Evolutionary conservation across 2,797 vertebrate genomes (phyloP).

Genomic region (Dryobates pubescens): DNA sequence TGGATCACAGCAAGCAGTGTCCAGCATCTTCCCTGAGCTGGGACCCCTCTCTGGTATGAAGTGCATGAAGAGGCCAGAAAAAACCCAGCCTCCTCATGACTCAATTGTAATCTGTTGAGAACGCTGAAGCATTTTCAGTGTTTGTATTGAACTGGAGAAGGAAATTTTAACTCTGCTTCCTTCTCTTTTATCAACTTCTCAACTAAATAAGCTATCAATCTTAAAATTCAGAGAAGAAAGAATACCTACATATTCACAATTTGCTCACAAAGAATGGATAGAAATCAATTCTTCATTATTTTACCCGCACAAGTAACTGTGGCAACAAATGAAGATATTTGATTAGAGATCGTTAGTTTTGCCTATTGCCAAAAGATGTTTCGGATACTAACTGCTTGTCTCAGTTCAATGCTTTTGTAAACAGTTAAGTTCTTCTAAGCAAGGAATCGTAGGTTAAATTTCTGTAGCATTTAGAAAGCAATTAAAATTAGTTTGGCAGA

Average conservation of each 20-base stretch:
- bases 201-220: not conserved
- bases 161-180: not conserved
- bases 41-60: not conserved
- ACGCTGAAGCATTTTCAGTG: not conserved
- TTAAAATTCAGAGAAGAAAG: not conserved
- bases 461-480: not conserved
- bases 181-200: not conserved
- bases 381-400: not conserved
- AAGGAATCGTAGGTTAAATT: not conserved
- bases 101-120: not conserved
- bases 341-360: not conserved
- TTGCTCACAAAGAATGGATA: not conserved
- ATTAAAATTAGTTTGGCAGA: not conserved
- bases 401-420: not conserved
- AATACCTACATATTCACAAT: not conserved
- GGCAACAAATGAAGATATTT: not conserved
- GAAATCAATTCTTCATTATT: not conserved
- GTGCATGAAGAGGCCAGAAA: not conserved
- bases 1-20: too few species aligned
- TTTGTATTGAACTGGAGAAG: not conserved
- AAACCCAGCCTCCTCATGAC: not conserved
- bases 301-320: not conserved
- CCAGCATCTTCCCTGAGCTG: too few species aligned
- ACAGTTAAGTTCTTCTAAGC: not conserved
- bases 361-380: not conserved